These are phyloP conservation scores for Lithophane semibrunnea DNA, from an alignment of 2,888 invertebrate genomes.

Conservation along the genomic window DNA sequence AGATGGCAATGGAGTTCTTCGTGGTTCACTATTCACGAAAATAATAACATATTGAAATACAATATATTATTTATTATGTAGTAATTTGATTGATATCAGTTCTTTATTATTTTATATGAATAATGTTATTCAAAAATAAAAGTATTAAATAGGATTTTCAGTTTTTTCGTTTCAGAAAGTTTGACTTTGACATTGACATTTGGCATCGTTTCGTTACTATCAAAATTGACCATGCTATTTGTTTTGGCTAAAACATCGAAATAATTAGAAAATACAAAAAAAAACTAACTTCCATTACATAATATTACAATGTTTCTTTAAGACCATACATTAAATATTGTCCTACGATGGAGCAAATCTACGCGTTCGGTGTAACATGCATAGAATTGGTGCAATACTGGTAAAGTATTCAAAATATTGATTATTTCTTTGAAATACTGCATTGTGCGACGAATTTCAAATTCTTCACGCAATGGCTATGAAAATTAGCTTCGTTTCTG, in stretches of 20 bases:
- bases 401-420: conserved; percentile 69
- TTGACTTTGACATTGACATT: conserved; percentile 27
- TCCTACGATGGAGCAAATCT: conserved; percentile 81
- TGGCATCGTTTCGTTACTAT: conserved; percentile 28
- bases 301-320: conserved; percentile 29
- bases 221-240: conserved; percentile 41
- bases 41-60: not conserved
- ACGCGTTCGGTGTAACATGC: conserved; percentile 80
- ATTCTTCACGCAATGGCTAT: not conserved
- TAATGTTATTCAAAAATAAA: not conserved
- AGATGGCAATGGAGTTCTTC: conserved; percentile 47
- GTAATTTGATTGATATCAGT: not conserved
- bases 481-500: not conserved
- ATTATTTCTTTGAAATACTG: conserved; percentile 47
- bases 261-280: conserved; percentile 1
- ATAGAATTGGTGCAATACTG: conserved; percentile 82
- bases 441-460: not conserved
- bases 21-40: not conserved
- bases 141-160: fast-evolving
- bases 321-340: not conserved
- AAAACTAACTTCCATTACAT: conserved; percentile 34
- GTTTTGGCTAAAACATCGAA: conserved; percentile 23
- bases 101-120: not conserved
- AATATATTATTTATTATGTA: no score
- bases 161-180: not conserved